Percentiles rank a stretch among this genome's conserved stretches.
phyloP scores from a whole-genome alignment of 1,140 invertebrate species.

The Argopecten irradians region DNA sequence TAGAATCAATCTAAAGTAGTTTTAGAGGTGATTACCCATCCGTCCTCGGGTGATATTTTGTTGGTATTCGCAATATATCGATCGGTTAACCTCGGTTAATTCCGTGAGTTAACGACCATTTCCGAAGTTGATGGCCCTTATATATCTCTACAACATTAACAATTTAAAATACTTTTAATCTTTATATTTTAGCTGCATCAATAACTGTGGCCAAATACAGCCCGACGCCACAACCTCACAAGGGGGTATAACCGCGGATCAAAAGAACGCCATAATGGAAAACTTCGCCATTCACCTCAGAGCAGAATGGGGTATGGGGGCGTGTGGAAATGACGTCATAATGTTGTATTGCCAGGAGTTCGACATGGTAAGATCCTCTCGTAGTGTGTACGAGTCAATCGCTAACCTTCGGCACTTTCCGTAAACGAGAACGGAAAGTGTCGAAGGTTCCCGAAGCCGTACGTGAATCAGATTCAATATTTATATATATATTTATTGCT shows the following conservation, averaged over 20 bases:
- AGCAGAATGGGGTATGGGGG: constrained; percentile 44
- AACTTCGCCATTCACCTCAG: constrained; percentile 46
- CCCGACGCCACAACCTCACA: constrained; percentile 29
- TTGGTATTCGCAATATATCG: too few species aligned
- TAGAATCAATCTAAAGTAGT: too few species aligned
- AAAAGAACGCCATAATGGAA: constrained; percentile 39
- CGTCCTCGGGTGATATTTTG: too few species aligned
- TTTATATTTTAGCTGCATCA: constrained; percentile 42
- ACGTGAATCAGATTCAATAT: background rate
- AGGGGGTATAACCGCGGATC: background rate
- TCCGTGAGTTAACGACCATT: too few species aligned
- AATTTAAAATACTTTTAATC: background rate
- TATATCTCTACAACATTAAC: background rate
- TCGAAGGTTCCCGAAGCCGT: too few species aligned
- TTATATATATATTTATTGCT: background rate
- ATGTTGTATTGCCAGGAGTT: constrained; percentile 47
- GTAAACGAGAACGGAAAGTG: too few species aligned
- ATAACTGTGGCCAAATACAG: constrained; percentile 49
- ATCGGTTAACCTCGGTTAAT: too few species aligned
- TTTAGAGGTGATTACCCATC: too few species aligned
- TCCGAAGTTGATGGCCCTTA: too few species aligned
- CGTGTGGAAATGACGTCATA: constrained; percentile 50
- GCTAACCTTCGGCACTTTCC: too few species aligned
- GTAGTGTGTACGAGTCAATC: too few species aligned
- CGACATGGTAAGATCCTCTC: constrained; percentile 27